phyloP scores from a whole-genome alignment of 1,140 invertebrate genomes.

The Calephelis virginiensis region DNA sequence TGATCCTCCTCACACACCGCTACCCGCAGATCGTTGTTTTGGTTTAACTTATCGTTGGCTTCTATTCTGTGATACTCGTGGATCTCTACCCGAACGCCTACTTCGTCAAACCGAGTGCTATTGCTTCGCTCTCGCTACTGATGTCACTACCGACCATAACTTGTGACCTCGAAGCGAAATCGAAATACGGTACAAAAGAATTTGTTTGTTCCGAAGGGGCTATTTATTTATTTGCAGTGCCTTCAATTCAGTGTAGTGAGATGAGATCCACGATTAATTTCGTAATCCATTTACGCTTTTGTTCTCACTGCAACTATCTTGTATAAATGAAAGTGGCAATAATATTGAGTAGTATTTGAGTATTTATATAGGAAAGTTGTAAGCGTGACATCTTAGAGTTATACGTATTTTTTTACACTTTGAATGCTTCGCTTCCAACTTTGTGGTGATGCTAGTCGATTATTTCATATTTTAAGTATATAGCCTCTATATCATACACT shows the following conservation, averaged over 20 bases:
- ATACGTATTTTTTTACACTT: constrained; percentile 29
- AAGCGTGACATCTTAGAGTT: constrained; percentile 19
- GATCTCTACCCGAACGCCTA: constrained; percentile 63
- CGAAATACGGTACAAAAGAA: constrained; percentile 29
- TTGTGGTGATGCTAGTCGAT: constrained; percentile 33
- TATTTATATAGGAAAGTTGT: constrained; percentile 46
- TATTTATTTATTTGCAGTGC: neutral
- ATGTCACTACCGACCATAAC: constrained; percentile 46
- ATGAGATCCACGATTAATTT: constrained; percentile 4
- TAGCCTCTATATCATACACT: constrained; percentile 18
- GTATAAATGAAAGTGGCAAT: constrained; percentile 31
- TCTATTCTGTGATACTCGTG: constrained; percentile 15
- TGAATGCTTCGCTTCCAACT: constrained; percentile 40
- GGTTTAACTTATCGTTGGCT: constrained; percentile 9
- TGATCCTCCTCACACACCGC: constrained; percentile 12
- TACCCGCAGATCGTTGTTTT: constrained; percentile 15
- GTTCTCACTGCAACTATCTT: constrained; percentile 8
- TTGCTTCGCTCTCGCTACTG: constrained; percentile 69
- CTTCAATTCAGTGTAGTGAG: neutral
- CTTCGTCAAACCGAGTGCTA: constrained; percentile 79
- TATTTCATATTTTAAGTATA: neutral
- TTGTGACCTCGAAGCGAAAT: constrained; percentile 44
- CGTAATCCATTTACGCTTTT: neutral
- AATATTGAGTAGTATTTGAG: constrained; percentile 34
- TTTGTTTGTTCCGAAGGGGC: no score